Base-by-base conservation (phyloP, 2,888 invertebrate genomes). In the Microplitis manilae region DNA sequence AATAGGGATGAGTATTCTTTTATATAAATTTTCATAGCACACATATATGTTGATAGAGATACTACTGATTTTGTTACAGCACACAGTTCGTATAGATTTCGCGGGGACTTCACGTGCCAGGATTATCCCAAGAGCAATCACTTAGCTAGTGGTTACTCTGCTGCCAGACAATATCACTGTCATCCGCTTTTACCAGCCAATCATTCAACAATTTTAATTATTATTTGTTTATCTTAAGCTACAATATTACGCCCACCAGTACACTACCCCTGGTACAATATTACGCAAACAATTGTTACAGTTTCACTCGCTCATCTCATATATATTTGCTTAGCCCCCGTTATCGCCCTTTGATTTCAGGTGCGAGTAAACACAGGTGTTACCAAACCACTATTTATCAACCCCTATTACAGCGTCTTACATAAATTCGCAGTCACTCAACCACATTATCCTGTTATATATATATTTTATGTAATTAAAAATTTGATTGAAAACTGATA, bases 361-460 rank as follows among this genome's bases (percentile, higher is more conserved):
- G 88, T 87, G 88, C 83, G 83, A 85, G 88, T 85, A 89, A 89
- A 89, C 88, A 89, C 89, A 89, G 89, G 89, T 89, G 89, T 79
- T 75, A 79, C 6, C 30, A 13, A 64, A 6, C 60, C 41, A 0
- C 20, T 20, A 65, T 67, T 9, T 72, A 5, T 79, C 78, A 77
- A 77, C 70, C 67, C 72, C 72, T 17, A 64, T 69, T 41, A 76
- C 68, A 13, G 30, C 30, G 4, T 30, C 30, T 30, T 4, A 30
- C 30, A 30, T 30, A 30, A 30, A 30, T 30, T 30, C 30, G 30
- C 30, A 30, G 30, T 4, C 30, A 30, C 30, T 30, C 30, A 30
- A 30, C 30, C 30, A 30, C 30, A 30, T 30, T 30, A 30, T 30
- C 30, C 30, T 30, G 30, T 30, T 30, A 2, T 2, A 30, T 30